Evolutionary conservation across 2,113 vertebrate genomes (phyloP).

Genomic region (Uria aalge): DNA sequence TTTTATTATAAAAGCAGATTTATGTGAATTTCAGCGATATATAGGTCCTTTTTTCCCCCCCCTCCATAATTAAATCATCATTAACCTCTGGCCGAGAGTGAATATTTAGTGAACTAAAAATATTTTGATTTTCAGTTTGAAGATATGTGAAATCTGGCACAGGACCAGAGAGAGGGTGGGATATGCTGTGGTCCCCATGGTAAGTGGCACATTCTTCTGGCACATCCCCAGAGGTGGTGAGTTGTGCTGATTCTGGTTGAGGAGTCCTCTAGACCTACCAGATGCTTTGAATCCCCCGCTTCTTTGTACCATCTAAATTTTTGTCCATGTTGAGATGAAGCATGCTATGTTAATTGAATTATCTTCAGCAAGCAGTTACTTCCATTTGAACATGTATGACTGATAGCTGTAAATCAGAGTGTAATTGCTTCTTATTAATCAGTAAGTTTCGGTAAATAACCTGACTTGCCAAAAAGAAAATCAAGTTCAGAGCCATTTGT

Average conservation of each 20-base stretch:
- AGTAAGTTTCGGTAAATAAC: background rate
- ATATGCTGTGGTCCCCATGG: accelerated
- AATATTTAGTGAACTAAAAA: background rate
- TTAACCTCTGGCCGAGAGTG: background rate
- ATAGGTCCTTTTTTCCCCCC: background rate
- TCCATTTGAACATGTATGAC: accelerated
- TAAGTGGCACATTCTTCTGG: background rate
- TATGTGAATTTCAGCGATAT: background rate
- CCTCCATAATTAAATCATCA: background rate
- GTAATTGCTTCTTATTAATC: background rate
- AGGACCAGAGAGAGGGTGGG: background rate
- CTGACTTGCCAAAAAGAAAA: background rate
- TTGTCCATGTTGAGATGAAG: background rate
- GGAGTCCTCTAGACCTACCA: background rate
- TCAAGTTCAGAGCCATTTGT: background rate
- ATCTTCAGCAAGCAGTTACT: background rate
- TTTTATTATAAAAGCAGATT: background rate
- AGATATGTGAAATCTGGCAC: background rate
- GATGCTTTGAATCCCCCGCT: background rate
- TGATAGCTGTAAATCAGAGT: background rate
- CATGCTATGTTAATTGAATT: background rate
- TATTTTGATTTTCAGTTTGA: background rate
- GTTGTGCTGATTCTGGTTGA: background rate
- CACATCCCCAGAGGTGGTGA: accelerated
- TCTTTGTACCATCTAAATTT: accelerated